These are phyloP conservation scores for Phodopus roborovskii DNA, from an alignment of 2,113 vertebrate species.

Conservation along the genomic window DNA sequence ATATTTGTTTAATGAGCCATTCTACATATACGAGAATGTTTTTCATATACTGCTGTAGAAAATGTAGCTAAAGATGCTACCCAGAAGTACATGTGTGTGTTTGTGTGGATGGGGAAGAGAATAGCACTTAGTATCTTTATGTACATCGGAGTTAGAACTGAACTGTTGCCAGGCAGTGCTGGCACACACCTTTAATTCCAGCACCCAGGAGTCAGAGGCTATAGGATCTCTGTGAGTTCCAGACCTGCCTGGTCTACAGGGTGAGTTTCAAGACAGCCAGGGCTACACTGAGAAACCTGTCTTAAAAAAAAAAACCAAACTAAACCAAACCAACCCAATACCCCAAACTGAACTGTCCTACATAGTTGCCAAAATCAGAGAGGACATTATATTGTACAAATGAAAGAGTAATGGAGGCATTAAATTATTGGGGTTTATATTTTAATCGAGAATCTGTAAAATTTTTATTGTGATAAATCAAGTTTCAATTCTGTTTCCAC, in stretches of 20 bases:
- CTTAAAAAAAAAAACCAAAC: neutral
- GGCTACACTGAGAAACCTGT: neutral
- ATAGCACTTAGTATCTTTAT: neutral
- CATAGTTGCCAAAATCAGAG: neutral
- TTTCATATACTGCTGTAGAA: neutral
- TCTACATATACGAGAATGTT: neutral
- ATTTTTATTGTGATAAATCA: neutral
- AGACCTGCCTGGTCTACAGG: neutral
- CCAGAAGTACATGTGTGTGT: neutral
- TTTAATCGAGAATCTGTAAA: slow-evolving; percentile 22
- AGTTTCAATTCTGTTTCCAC: slow-evolving; percentile 9
- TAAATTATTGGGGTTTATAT: neutral
- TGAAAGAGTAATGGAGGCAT: neutral
- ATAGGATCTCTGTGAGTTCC: neutral
- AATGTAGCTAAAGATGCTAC: neutral
- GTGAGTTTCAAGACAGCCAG: neutral
- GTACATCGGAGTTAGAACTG: slow-evolving; percentile 2
- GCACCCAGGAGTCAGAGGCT: neutral
- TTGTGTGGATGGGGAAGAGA: neutral
- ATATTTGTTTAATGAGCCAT: neutral
- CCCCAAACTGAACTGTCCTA: neutral
- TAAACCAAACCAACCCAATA: neutral
- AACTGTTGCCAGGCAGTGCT: neutral
- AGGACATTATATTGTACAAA: slow-evolving; percentile 43
- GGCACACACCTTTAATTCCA: neutral